These are phyloP conservation scores for Teleogryllus occipitalis DNA, from an alignment of 1,140 invertebrate species.

Conservation along the genomic window DNA sequence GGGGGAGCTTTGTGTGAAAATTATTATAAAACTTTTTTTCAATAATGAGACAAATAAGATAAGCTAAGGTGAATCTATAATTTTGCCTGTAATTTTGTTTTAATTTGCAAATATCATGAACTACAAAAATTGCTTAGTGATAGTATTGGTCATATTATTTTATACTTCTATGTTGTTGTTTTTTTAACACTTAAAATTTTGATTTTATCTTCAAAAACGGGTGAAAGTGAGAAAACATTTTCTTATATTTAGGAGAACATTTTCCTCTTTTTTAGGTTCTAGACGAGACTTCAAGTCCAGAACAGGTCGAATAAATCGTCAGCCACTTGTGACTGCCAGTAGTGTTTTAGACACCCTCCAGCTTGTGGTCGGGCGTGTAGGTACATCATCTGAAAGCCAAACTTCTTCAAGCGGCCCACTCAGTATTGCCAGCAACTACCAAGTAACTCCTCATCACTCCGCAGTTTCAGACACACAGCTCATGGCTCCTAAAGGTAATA, in stretches of 20 bases:
- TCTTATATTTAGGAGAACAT: background rate
- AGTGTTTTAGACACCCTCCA: conserved; percentile 17
- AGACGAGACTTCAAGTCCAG: background rate
- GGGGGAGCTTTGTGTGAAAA: no score
- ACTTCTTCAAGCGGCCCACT: conserved; percentile 13
- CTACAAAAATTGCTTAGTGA: no score
- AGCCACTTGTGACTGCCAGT: conserved; percentile 7
- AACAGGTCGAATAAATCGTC: background rate
- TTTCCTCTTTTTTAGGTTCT: conserved; percentile 3
- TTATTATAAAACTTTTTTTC: no score
- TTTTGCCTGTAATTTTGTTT: no score
- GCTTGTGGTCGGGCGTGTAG: background rate
- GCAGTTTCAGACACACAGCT: background rate
- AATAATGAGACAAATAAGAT: no score
- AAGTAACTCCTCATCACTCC: background rate
- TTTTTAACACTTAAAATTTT: no score
- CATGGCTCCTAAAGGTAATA: conserved; percentile 6
- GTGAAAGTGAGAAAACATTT: background rate
- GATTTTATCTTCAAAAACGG: no score
- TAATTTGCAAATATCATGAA: no score
- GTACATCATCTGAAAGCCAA: background rate
- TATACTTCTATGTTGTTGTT: no score
- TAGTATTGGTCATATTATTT: no score
- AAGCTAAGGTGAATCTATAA: no score
- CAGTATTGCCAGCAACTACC: conserved; percentile 2